Evolutionary conservation across 64 coral and sea anemone genomes (phyloP), one percentile per base, ranked within the genome.

Genomic region (Montipora cactus): DNA sequence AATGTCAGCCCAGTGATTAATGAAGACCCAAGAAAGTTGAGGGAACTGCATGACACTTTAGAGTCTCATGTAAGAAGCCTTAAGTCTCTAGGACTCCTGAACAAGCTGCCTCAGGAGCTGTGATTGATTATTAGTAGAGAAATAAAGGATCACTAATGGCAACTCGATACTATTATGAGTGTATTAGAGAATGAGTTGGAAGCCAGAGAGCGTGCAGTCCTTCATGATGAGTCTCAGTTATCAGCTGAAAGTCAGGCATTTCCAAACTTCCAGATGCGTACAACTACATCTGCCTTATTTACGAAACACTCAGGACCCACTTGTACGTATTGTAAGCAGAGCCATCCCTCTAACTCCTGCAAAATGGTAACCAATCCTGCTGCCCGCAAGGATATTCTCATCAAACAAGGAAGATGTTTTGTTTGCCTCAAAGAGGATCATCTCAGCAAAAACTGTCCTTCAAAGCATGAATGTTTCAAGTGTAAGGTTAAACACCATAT

Each of bases 381-480:
- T 23, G 81, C 91, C 20, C 61, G 83, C 19, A 93, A 79, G 44
- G 83, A 78, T 9, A 45, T 87, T 69, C 83, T 87, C 8, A 87
- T 14, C 21, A 76, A 77, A 80, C 67, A 67, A 46, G 83, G 91
- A 80, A 57, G 59, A 49, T 93, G 91, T 80, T 93, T 69, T 67
- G 75, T 92, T 28, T 87, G 91, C 55, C 73, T 93, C 18, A 93
- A 53, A 73, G 77, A 75, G 76, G 48, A 75, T n/a, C 91, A 88
- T 76, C 47, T 93, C 4, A 50, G 51, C 12, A 77, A 44, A 37
- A 44, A 93, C 15, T 93, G 92, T 8, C 57, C 50, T 22, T 88
- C 92, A 79, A 84, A 81, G n/a, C 59, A 46, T 7, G 55, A 88
- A 14, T 88, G 84, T 67, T 76, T 85, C 19, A 93, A 81, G 25